Evolutionary conservation across 2,888 invertebrate species (phyloP).

Genomic region (Lucinisca nassula): DNA sequence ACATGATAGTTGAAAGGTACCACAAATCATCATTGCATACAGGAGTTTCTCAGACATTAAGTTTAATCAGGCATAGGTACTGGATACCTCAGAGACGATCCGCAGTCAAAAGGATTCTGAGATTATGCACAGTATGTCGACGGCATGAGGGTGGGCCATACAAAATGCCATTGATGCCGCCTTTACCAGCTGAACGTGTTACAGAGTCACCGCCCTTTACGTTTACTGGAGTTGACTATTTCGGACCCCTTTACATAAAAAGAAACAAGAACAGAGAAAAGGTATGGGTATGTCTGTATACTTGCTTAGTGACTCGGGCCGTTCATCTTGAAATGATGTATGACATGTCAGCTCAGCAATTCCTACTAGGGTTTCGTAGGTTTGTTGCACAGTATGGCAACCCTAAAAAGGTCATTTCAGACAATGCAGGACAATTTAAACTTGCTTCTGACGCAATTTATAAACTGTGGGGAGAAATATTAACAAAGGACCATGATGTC

Average conservation of each 20-base stretch:
- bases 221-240: slow-evolving; percentile 21
- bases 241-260: slow-evolving; percentile 29
- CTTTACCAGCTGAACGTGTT: slow-evolving; percentile 10
- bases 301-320: slow-evolving; percentile 19
- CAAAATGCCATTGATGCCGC: slow-evolving; percentile 9
- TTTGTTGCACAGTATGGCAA: slow-evolving; percentile 20
- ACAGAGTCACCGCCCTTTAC: neutral
- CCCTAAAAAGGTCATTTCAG: slow-evolving; percentile 8
- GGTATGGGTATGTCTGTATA: slow-evolving; percentile 30
- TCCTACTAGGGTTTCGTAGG: slow-evolving; percentile 21
- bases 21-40: neutral
- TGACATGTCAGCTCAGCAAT: slow-evolving; percentile 11
- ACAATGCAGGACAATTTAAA: slow-evolving; percentile 29
- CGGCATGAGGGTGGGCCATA: slow-evolving; percentile 21
- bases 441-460: neutral
- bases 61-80: neutral
- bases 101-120: neutral
- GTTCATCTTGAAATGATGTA: slow-evolving; percentile 21
- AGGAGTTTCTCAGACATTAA: slow-evolving; percentile 13
- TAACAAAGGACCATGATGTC: slow-evolving; percentile 16
- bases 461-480: neutral
- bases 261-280: neutral
- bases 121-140: slow-evolving; percentile 8
- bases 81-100: slow-evolving; percentile 26
- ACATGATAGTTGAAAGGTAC: slow-evolving; percentile 13